These are phyloP conservation scores for Eudorcas thomsonii DNA, from an alignment of 2,113 vertebrate genomes.

Conservation along the genomic window DNA sequence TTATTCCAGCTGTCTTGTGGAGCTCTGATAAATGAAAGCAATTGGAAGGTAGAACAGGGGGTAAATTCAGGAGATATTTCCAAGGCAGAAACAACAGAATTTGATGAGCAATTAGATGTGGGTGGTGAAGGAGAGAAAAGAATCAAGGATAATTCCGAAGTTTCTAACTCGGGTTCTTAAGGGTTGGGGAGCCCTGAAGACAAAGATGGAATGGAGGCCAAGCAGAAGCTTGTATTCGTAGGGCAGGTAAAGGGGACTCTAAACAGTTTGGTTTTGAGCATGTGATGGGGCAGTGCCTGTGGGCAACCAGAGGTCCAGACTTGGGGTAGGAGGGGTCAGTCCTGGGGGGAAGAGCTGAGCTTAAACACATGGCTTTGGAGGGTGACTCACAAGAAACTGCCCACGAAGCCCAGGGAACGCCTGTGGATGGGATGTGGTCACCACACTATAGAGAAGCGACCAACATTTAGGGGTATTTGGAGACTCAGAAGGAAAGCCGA, in stretches of 20 bases:
- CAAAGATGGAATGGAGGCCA: not conserved
- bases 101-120: not conserved
- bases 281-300: not conserved
- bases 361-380: not conserved
- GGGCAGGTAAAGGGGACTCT: not conserved
- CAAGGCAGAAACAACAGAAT: constrained; percentile 16
- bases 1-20: not conserved
- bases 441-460: not conserved
- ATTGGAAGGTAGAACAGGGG: not conserved
- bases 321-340: not conserved
- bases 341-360: rapidly evolving
- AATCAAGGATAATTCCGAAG: not conserved
- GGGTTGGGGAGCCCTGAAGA: not conserved
- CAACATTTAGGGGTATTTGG: not conserved
- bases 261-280: not conserved
- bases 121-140: not conserved
- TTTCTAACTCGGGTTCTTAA: not conserved
- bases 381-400: not conserved
- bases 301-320: not conserved
- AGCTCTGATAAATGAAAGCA: constrained; percentile 37
- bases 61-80: not conserved
- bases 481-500: not conserved
- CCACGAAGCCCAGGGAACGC: not conserved
- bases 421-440: rapidly evolving
- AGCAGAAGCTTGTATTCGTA: not conserved